A percentile compares a stretch with the other conserved stretches of the same genome.
phyloP scores from a whole-genome alignment of 2,797 vertebrate genomes.

The Mallotus villosus region DNA sequence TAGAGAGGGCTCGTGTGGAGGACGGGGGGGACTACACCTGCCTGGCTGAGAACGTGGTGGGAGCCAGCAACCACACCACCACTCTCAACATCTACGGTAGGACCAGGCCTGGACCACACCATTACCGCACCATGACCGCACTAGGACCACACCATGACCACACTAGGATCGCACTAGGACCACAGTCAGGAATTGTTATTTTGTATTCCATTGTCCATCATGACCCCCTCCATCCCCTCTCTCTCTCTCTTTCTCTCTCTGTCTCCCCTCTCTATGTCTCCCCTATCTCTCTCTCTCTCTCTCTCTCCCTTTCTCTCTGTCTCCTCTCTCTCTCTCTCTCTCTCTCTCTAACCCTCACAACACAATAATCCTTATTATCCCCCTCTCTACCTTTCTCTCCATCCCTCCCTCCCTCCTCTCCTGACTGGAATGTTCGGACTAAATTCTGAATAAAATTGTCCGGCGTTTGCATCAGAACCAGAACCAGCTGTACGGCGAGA shows the following conservation, averaged over 20 bases:
- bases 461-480: constrained; percentile 43
- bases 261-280: neutral
- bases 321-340: neutral
- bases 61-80: constrained; percentile 86
- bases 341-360: neutral
- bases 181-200: neutral
- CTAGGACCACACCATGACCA: neutral
- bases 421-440: constrained; percentile 9
- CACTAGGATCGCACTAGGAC: no score
- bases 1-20: constrained; percentile 85
- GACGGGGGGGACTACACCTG: constrained; percentile 90
- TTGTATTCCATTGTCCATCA: no score
- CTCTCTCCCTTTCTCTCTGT: no score
- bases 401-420: constrained; percentile 6
- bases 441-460: constrained; percentile 43
- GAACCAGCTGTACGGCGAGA: constrained; percentile 44
- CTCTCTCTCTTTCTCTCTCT: no score
- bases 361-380: constrained; percentile 1
- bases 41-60: constrained; percentile 85
- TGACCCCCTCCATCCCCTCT: no score
- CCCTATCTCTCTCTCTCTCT: no score
- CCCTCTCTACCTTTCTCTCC: neutral
- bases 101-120: neutral
- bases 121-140: neutral
- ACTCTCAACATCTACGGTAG: constrained; percentile 84